A percentile compares a stretch with the other conserved stretches of the same genome.
Evolutionary conservation across 92 coral and sea anemone genomes (phyloP).

Genomic region (Phymanthus crucifer): DNA sequence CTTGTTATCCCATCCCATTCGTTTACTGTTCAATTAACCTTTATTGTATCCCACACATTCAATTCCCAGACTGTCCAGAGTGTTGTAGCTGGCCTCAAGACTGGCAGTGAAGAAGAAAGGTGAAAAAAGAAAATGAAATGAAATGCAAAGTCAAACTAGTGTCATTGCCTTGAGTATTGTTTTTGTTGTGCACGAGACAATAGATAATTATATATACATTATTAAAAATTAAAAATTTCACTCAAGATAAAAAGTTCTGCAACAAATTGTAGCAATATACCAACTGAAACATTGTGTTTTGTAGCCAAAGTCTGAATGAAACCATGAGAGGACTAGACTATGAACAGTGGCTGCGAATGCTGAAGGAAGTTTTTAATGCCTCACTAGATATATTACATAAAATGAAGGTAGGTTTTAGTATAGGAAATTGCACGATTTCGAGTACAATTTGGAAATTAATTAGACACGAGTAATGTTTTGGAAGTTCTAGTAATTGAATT

Average conservation of each 20-base stretch:
- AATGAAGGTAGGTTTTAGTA: constrained; percentile 98
- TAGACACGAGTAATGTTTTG: no score
- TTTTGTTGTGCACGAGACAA: no score
- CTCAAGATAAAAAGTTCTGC: neutral
- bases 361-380: constrained; percentile 76
- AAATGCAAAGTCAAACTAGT: neutral
- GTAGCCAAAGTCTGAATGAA: constrained; percentile 78
- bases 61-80: constrained; percentile 77
- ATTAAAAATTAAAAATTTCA: neutral
- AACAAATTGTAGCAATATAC: neutral
- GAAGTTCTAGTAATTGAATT: no score
- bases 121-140: neutral
- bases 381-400: constrained; percentile 74
- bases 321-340: constrained; percentile 86
- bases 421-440: no score
- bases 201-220: no score
- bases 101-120: constrained; percentile 81
- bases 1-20: neutral
- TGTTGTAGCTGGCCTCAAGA: constrained; percentile 52
- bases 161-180: no score
- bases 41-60: neutral
- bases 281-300: neutral
- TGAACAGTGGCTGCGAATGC: constrained; percentile 89
- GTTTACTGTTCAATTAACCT: neutral
- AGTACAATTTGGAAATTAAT: no score